Base-by-base conservation (phyloP, 2,113 vertebrate genomes). In the Actenoides lindsayi region DNA sequence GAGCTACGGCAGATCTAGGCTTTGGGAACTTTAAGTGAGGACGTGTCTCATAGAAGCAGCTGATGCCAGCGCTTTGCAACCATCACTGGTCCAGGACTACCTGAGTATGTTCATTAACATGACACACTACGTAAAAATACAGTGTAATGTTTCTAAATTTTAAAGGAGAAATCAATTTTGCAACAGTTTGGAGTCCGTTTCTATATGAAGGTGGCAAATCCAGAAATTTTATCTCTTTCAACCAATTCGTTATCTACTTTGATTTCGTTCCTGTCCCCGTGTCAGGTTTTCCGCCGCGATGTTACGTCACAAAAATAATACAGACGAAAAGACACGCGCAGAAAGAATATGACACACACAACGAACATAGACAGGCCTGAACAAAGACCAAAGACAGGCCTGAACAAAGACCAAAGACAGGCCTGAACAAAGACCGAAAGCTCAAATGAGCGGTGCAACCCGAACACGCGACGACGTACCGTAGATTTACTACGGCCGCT, bases 401-500 rank as follows among this genome's bases (percentile, higher is more conserved):
- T 24, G 23, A 85, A 71, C 9, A 69, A 82, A 37, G 37, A 37
- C 37, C 37, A 37, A 37, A 81, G 54, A 54, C 28, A 79, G 41
- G 42, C 24, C n/a, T 24, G 23, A 85, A 71, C 9, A 69, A 82
- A 70, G 46, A n/a, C 9, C 35, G 53, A 77, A 31, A 39, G 2
- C 28, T 41, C 25, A 62, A 74, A 88, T 2, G n/a, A 83, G 67
- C 54, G 63, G 57, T 59, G 41, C n/a, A 83, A 88, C 41, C 37
- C 79, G 74, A 83, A 64, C 0, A 23, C 60, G n/a, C 2, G 5
- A 19, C 9, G 46, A 51, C 31, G 24, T 2, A 70, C 16, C 41
- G 25, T 39, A 59, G 80, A 79, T 90, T 90, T 96, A 88, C 70
- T 70, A 23, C 31, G 42, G 73, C 60, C 54, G 63, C 35, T 60